phyloP scores from a whole-genome alignment of 2,888 invertebrate species.

The Brenthis ino region DNA sequence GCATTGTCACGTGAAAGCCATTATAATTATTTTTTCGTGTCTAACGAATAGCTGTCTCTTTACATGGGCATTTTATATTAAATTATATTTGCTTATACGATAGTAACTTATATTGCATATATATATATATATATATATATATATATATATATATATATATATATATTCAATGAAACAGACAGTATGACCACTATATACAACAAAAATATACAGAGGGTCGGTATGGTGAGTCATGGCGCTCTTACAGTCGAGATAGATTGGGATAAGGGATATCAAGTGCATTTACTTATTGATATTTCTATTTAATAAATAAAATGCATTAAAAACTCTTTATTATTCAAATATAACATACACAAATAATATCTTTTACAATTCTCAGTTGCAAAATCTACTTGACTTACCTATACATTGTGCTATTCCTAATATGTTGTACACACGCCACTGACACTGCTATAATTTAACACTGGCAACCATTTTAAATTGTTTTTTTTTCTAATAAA shows the following conservation, averaged over 20 bases:
- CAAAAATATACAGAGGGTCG: no score
- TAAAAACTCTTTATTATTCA: no score
- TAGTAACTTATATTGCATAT: neutral
- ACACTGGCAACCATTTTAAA: constrained; percentile 3
- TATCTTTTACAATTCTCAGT: neutral
- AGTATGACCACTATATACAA: no score
- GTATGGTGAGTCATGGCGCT: no score
- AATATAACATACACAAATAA: no score
- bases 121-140: no score
- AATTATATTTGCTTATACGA: neutral
- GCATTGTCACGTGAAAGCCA: constrained; percentile 35
- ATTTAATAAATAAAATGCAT: no score
- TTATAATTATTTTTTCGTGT: constrained; percentile 37
- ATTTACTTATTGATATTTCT: no score
- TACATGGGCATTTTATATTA: constrained; percentile 12
- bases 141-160: no score
- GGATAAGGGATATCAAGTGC: no score
- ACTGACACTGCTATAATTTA: neutral
- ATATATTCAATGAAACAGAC: no score
- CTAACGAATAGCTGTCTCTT: constrained; percentile 25
- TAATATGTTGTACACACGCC: neutral
- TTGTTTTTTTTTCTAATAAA: constrained; percentile 8
- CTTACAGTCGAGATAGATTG: no score
- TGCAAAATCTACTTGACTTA: neutral
- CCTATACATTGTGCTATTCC: constrained; percentile 16